Percentiles rank a stretch among this genome's conserved stretches.
Evolutionary conservation across 2,797 vertebrate genomes (phyloP).

Genomic region (Centroberyx gerrardi): DNA sequence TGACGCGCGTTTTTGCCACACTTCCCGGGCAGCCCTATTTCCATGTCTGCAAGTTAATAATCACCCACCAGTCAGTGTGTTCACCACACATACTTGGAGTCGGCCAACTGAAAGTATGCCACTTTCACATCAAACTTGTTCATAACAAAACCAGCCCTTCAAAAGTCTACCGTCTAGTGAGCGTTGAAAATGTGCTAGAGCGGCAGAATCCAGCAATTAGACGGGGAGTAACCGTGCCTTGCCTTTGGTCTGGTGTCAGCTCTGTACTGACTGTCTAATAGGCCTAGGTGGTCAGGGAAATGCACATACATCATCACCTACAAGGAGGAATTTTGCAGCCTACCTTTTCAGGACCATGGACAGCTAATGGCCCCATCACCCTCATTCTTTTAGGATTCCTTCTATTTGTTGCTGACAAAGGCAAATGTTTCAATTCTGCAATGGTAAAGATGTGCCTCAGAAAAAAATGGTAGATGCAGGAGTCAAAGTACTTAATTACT

Average conservation of each 20-base stretch:
- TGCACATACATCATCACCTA: background rate
- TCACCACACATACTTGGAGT: background rate
- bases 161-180: no score
- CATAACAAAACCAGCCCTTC: no score
- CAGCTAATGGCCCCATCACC: background rate
- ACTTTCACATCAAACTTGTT: no score
- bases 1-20: background rate
- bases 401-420: no score
- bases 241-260: no score
- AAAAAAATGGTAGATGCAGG: background rate
- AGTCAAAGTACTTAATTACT: background rate
- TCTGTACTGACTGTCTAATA: no score
- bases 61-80: background rate
- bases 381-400: background rate
- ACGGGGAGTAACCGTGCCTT: no score
- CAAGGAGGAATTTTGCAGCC: background rate
- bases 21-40: constrained; percentile 17
- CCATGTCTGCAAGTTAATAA: constrained; percentile 36
- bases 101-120: background rate
- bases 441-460: background rate
- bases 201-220: no score
- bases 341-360: background rate
- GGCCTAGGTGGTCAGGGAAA: background rate
- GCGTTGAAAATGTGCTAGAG: no score
- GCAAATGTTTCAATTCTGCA: background rate